Conservation (phyloP, 2,797 vertebrate species). For the Antennarius maculatus region DNA sequence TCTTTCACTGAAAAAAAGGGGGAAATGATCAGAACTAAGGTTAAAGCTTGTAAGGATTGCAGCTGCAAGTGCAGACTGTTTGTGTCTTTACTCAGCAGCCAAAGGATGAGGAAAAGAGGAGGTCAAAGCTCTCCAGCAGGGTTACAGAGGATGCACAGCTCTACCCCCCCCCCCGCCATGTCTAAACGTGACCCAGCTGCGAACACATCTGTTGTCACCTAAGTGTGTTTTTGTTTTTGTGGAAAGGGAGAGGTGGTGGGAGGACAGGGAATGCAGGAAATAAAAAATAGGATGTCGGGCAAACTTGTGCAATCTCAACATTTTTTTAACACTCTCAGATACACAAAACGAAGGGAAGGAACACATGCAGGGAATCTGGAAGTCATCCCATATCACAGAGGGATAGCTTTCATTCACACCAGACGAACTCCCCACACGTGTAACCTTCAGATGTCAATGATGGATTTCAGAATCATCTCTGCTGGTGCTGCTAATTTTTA, state of each 20-base stretch:
- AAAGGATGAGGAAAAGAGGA: conserved; percentile 40
- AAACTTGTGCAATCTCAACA: conserved; percentile 23
- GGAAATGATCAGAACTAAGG: conserved; percentile 48
- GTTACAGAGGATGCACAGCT: conserved; percentile 14
- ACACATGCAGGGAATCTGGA: conserved; percentile 29
- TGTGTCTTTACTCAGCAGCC: conserved; percentile 17
- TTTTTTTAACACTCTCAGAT: conserved; percentile 11
- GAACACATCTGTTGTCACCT: conserved; percentile 62
- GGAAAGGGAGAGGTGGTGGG: conserved; percentile 1
- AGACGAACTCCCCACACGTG: conserved; percentile 25
- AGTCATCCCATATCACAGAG: conserved; percentile 34
- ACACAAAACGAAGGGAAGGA: conserved; percentile 5
- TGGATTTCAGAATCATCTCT: conserved; percentile 18
- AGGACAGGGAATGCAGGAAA: conserved; percentile 14
- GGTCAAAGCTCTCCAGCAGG: conserved; percentile 47
- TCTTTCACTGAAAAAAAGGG: conserved; percentile 37
- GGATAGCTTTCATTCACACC: conserved; percentile 33
- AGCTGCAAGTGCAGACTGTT: conserved; percentile 45
- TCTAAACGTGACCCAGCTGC: conserved; percentile 67
- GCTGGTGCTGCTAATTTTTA: background rate
- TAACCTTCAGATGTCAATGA: conserved; percentile 28
- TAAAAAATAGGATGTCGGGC: conserved; percentile 11
- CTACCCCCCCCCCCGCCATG: conserved; percentile 4
- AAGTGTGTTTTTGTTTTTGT: conserved; percentile 24
- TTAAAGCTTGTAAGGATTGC: conserved; percentile 34